A percentile compares a stretch with the other conserved stretches of the same genome.
Conservation (phyloP, 2,888 invertebrate genomes). For the Lymantria monacha region DNA sequence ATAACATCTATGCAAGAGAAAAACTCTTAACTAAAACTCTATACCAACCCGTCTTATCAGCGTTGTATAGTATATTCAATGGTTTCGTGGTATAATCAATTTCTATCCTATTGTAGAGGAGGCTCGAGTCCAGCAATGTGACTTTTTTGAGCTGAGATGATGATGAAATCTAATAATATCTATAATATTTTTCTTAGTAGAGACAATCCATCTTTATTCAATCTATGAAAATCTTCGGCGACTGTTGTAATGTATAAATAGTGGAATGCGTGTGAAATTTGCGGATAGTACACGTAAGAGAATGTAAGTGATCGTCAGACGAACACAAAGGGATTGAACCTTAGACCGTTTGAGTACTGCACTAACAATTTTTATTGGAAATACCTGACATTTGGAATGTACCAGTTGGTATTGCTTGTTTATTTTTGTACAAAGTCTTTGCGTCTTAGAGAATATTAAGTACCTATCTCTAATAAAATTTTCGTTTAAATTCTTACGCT, state of each 20-base stretch:
- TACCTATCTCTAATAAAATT: neutral
- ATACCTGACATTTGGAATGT: slow-evolving; percentile 16
- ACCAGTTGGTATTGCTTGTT: slow-evolving; percentile 1
- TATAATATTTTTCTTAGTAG: neutral
- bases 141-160: no score
- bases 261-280: slow-evolving; percentile 37
- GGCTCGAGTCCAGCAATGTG: no score
- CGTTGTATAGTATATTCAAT: no score
- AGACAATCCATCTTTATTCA: slow-evolving; percentile 12
- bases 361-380: slow-evolving; percentile 26
- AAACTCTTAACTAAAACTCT: no score
- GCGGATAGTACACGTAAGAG: slow-evolving; percentile 10
- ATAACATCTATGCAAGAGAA: no score
- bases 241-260: slow-evolving; percentile 29
- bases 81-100: no score
- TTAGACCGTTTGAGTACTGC: slow-evolving; percentile 5
- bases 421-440: neutral
- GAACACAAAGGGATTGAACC: slow-evolving; percentile 9
- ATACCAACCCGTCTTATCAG: no score
- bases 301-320: slow-evolving; percentile 11
- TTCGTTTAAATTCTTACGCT: neutral
- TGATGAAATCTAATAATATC: no score
- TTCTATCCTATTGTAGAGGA: no score
- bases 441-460: neutral
- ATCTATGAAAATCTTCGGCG: slow-evolving; percentile 12